Base-by-base conservation (phyloP, 2,797 vertebrate genomes). In the Aeoliscus strigatus region DNA sequence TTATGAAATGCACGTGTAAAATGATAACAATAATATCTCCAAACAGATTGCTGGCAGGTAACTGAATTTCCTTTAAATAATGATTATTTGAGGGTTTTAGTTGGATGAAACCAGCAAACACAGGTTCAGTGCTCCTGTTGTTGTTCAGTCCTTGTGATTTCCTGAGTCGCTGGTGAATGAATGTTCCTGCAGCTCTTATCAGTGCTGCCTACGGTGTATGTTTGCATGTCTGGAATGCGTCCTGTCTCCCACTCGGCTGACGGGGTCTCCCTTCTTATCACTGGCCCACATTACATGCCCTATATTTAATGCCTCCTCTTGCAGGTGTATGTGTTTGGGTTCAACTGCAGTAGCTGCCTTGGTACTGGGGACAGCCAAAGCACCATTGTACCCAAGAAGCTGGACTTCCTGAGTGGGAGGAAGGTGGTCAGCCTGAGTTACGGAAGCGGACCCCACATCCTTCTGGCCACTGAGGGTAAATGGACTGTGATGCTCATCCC, bases 331-430 rank as follows among this genome's bases (percentile, higher is more conserved):
- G 93, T 92, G 51, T 90, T 98, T 73, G 96, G 96, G 18, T 60
- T 97, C 69, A 98, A 97, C 85, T 95, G 91, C 76, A 97, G 93
- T 66, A 97, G 92, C 86, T 98, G 94, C 65, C 80, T 98, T 74
- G 95, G 96, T 45, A 96, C 91, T 17, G 94, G 95, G 54, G 96
- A 98, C 85, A 95, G 90, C 72, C 91, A 91, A 66, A 96, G 94
- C 82, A 92, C 89, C 10, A 91, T 98, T 37, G 72, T 89, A 21
- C 93, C 94, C 51, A 95, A 94, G 84, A 97, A 93, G 73, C 78
- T 98, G 57, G 95, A 98, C 77, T 80, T 82, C 32, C 87, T 98
- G 52, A 92, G 91, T 38, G 93, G 93, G 51, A 96, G 91, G 79
- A 94, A 96, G 80, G 91, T 97, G 75, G 86, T 87, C 63, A 91